Evolutionary conservation across 1,140 invertebrate species (phyloP).

Genomic region (Akabosia matsudoensis): DNA sequence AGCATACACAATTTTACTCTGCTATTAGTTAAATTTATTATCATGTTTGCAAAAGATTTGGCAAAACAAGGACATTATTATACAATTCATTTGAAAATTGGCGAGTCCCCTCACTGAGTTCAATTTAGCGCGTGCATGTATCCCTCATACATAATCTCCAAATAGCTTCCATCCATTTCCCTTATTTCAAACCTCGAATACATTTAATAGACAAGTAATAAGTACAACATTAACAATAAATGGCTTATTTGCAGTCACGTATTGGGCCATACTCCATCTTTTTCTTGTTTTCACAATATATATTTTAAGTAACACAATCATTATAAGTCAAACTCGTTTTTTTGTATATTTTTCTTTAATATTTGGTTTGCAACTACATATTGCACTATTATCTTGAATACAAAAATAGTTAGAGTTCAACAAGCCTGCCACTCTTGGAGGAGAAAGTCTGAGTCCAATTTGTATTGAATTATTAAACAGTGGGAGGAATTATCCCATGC

Average conservation of each 20-base stretch:
- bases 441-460: not conserved
- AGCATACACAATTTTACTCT: too few relatives aligned
- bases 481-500: not conserved
- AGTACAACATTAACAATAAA: not conserved
- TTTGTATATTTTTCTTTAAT: too few relatives aligned
- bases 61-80: not conserved
- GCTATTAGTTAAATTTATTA: too few relatives aligned
- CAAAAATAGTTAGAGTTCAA: too few relatives aligned
- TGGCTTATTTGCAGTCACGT: conserved; percentile 14
- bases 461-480: not conserved
- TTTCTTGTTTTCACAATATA: not conserved
- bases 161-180: not conserved
- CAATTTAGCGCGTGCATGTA: too few relatives aligned
- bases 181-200: not conserved
- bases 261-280: not conserved
- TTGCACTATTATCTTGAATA: too few relatives aligned
- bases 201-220: not conserved
- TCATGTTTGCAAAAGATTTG: not conserved
- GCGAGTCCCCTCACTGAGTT: too few relatives aligned
- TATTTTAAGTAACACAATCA: not conserved
- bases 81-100: not conserved
- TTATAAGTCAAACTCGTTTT: too few relatives aligned
- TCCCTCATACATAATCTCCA: not conserved
- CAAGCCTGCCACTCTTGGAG: not conserved
- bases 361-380: too few relatives aligned